Evolutionary conservation across 2,888 invertebrate species (phyloP).

Genomic region (Drosophila conformis): DNA sequence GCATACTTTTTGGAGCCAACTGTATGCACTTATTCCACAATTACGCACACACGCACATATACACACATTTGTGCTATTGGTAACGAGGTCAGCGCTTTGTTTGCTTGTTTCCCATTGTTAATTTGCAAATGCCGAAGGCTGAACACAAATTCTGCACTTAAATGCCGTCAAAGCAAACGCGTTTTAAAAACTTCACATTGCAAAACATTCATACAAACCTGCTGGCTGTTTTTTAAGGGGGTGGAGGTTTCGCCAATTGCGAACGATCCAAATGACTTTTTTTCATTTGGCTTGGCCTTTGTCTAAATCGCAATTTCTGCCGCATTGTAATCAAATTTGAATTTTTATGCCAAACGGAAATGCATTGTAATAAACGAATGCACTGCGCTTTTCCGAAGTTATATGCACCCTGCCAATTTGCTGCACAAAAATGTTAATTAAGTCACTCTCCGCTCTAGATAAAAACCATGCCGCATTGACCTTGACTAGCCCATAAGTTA

Average conservation of each 20-base stretch:
- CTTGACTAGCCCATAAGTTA: constrained; percentile 32
- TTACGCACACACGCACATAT: constrained; percentile 30
- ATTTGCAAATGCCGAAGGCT: constrained; percentile 75
- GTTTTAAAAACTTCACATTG: constrained; percentile 11
- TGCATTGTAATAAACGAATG: constrained; percentile 65
- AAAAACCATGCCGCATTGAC: constrained; percentile 47
- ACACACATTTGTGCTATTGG: neutral
- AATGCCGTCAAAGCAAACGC: constrained; percentile 27
- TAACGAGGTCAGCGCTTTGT: constrained; percentile 36
- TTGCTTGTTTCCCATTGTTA: constrained; percentile 66
- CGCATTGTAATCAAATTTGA: constrained; percentile 80
- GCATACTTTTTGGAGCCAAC: constrained; percentile 56
- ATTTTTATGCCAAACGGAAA: constrained; percentile 74
- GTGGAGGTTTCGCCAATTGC: constrained; percentile 22
- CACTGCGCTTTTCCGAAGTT: constrained; percentile 27
- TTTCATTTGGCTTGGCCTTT: constrained; percentile 50
- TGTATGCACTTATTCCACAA: constrained; percentile 33
- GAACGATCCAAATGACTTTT: constrained; percentile 13
- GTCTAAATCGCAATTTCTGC: constrained; percentile 66
- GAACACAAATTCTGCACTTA: constrained; percentile 45
- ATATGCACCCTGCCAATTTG: constrained; percentile 32
- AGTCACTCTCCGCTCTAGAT: constrained; percentile 21
- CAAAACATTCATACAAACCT: constrained; percentile 7
- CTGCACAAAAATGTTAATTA: constrained; percentile 67
- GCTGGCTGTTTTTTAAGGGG: constrained; percentile 44